Evolutionary conservation across 2,797 vertebrate genomes (phyloP).

Genomic region (Fratercula arctica): DNA sequence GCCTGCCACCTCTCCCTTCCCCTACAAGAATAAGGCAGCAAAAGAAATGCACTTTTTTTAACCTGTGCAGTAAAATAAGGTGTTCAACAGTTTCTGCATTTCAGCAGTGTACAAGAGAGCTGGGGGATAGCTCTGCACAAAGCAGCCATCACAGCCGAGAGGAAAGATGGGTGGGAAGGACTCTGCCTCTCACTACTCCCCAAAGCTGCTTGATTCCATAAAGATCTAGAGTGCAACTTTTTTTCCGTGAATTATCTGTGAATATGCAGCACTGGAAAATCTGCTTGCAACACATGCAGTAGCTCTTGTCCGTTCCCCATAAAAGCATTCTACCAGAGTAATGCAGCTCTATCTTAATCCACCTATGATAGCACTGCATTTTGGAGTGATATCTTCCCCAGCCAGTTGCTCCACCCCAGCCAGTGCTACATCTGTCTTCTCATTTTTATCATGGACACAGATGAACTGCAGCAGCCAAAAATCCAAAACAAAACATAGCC

Average conservation of each 20-base stretch:
- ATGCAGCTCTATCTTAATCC: background rate
- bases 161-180: fast-evolving
- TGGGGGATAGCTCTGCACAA: background rate
- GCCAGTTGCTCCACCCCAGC: background rate
- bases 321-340: background rate
- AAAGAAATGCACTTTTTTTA: background rate
- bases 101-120: background rate
- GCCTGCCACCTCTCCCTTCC: background rate
- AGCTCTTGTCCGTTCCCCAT: background rate
- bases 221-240: background rate
- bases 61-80: background rate
- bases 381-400: background rate
- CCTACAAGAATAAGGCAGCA: background rate
- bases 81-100: background rate
- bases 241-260: background rate
- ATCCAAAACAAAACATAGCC: background rate
- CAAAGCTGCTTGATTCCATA: background rate
- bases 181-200: background rate
- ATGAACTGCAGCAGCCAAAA: background rate
- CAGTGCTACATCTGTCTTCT: background rate
- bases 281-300: background rate
- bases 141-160: background rate
- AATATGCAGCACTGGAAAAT: background rate
- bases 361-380: background rate
- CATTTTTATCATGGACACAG: background rate